Evolutionary conservation across 2,797 vertebrate species (phyloP).

Genomic region (Trachurus trachurus): DNA sequence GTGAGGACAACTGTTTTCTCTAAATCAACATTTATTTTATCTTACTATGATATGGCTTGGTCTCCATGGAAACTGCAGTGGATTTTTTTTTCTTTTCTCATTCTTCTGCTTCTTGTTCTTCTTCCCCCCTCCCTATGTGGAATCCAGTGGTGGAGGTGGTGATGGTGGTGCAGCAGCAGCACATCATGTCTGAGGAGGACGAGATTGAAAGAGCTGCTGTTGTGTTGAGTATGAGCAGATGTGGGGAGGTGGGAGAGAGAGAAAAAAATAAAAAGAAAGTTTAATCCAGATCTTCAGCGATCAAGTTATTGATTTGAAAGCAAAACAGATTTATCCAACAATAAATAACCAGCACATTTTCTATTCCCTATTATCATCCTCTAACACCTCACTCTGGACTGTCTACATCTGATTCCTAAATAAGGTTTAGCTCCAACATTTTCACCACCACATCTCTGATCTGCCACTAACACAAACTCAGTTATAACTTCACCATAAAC

Average conservation of each 20-base stretch:
- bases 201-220: slow-evolving; percentile 44
- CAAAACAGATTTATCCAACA: background rate
- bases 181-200: slow-evolving; percentile 55
- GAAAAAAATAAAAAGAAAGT: slow-evolving; percentile 7
- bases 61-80: slow-evolving; percentile 82
- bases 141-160: slow-evolving; percentile 64
- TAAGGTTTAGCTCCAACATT: background rate
- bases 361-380: background rate
- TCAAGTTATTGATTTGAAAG: background rate
- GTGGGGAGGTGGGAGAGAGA: background rate
- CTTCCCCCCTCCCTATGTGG: slow-evolving; percentile 3
- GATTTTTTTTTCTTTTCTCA: slow-evolving; percentile 33
- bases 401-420: background rate
- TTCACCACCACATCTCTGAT: background rate
- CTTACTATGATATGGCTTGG: slow-evolving; percentile 72
- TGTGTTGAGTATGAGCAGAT: slow-evolving; percentile 24
- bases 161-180: slow-evolving; percentile 44
- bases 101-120: no score
- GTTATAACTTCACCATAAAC: slow-evolving; percentile 1
- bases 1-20: slow-evolving; percentile 56
- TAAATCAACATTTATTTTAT: slow-evolving; percentile 72
- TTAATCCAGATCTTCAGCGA: background rate
- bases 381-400: background rate
- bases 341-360: background rate
- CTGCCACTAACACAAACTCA: background rate